Conservation (phyloP, 2,797 vertebrate genomes). For the Ambastaia sidthimunki region DNA sequence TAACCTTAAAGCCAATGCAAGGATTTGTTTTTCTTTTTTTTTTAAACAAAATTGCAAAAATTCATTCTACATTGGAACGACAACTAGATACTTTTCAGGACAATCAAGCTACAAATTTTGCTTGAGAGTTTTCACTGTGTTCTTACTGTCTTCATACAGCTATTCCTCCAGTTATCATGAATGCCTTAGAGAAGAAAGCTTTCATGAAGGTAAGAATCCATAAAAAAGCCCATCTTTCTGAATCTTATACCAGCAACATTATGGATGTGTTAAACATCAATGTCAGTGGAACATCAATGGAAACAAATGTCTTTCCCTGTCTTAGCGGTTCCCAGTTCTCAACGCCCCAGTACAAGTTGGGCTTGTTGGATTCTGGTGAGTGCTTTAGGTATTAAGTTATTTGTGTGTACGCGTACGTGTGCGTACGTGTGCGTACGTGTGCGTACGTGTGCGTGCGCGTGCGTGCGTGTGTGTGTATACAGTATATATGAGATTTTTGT, state of each 20-base stretch:
- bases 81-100: too few species aligned
- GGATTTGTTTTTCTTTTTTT: neutral
- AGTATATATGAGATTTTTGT: too few species aligned
- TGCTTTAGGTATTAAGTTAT: conserved; percentile 37
- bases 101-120: too few species aligned
- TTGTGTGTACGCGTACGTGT: too few species aligned
- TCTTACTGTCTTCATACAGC: conserved; percentile 71
- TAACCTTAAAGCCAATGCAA: too few species aligned
- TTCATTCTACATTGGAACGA: too few species aligned
- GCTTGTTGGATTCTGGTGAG: conserved; percentile 95
- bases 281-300: too few species aligned
- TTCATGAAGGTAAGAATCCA: conserved; percentile 89
- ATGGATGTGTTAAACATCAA: conserved; percentile 15
- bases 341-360: conserved; percentile 93
- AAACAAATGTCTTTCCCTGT: conserved; percentile 31
- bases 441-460: too few species aligned
- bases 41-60: too few species aligned
- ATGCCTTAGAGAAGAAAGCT: conserved; percentile 90
- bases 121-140: neutral
- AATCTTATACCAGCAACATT: neutral
- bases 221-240: conserved; percentile 7
- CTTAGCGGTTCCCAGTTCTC: conserved; percentile 87
- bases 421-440: too few species aligned
- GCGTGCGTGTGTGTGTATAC: too few species aligned
- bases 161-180: conserved; percentile 95